Base-by-base conservation (phyloP, 1,140 invertebrate genomes). In the Cepaea nemoralis region DNA sequence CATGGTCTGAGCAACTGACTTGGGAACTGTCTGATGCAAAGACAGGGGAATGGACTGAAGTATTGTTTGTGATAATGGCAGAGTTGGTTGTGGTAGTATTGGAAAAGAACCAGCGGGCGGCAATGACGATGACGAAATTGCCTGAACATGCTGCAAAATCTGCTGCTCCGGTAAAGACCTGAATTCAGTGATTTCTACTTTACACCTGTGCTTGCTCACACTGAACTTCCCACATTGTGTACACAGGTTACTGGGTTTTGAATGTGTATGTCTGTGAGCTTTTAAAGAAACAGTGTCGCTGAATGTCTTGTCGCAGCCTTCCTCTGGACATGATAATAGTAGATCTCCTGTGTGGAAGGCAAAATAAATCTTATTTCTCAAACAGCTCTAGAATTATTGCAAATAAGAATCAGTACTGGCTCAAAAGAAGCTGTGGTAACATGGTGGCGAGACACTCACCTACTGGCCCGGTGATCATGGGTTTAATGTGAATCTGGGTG, bases 221-320 rank as follows among this genome's bases (percentile, higher is more conserved):
- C 66, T 69, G 19, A 67, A 79, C 66, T 69, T 79, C 16, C 77
- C 77, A 69, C 77, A 79, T 35, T 79, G 59, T 6, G 42, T 79
- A 31, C 77, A 79, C 24, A 79, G 39, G n/a, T 79, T 59, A 27
- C 66, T 45, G 66, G 77, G 59, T 45, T 69, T 79, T n/a, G 39
- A 31, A 48, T 79, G 77, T 5, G 37, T 35, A 55, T 40, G 67
- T 35, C 39, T 35, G 48, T 79, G 77, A 69, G 77, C 40, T 45
- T 69, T 79, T 0, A 79, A 42, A 14, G 37, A 45, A 22, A 1
- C 35, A 39, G 0, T 42, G 1, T 79, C 77, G 16, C 66, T 39
- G 35, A 79, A 79, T 45, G n/a, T n/a, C 42, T 79, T 79, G 10
- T 31, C 63, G 48, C 77, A 79, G 22, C 42, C 63, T 48, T 67